Base-by-base conservation (phyloP, 2,113 vertebrate genomes). In the Tamias sibiricus region DNA sequence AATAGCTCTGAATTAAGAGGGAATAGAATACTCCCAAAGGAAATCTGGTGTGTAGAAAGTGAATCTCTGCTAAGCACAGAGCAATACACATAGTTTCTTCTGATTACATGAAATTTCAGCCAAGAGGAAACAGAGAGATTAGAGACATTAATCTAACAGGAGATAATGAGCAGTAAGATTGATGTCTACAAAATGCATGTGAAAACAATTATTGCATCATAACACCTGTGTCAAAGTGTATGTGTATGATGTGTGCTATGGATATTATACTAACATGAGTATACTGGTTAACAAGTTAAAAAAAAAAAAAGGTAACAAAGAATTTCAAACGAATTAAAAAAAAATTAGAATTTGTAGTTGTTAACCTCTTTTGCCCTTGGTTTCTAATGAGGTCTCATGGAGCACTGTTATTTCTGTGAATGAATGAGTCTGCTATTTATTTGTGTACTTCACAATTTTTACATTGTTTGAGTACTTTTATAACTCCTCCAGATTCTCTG, bases 11-110 rank as follows among this genome's bases (percentile, higher is more conserved):
- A 87, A 40, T 59, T 76, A 77, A 62, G 52, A 95, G 57, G 32
- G 57, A 95, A 92, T 42, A 87, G 81, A 90, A 85, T 40, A 71
- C 32, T 86, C 57, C 83, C 71, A 75, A 47, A 80, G 71, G 64
- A 62, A 81, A 76, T 90, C 35, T 84, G 37, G 4, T 75, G 37
- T 40, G n/a, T 35, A 22, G 20, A 19, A 81, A 92, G 42, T 62
- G 62, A 71, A 35, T 68, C 90, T 90, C 52, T 12, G 14, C 42
- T 26, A 75, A 52, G 42, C 90, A 44, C 35, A 17, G 26, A n/a
- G 74, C 7, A 49, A 44, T 22, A 75, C 13, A 11, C 44, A 14
- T 14, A n/a, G 16, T 54, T 66, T 81, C 64, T 90, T 92, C 62
- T 86, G 57, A 93, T 75, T 37, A 44, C 40, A n/a, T 20, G 54